phyloP scores from a whole-genome alignment of 2,888 invertebrate species.

The Anthophora plumipes region DNA sequence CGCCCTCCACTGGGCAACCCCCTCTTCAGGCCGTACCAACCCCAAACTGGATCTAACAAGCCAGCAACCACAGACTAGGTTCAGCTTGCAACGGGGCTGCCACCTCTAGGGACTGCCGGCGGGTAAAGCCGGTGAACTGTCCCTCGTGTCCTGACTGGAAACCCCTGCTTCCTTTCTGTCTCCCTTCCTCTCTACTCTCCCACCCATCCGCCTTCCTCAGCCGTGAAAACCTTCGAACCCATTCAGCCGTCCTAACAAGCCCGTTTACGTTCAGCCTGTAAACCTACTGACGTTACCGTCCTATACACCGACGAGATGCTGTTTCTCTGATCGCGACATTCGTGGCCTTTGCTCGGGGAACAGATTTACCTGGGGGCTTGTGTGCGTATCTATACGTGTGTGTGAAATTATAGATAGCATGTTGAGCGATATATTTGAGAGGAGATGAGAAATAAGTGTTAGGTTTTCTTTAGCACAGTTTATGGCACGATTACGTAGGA shows the following conservation, averaged over 20 bases:
- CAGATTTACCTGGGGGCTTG: neutral
- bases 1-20: conserved; percentile 61
- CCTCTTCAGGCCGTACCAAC: conserved; percentile 63
- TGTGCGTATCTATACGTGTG: neutral
- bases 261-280: conserved; percentile 68
- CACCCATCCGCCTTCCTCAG: conserved; percentile 22
- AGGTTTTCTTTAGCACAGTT: no score
- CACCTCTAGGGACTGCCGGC: conserved; percentile 73
- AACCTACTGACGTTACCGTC: conserved; percentile 52
- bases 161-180: conserved; percentile 43
- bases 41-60: conserved; percentile 80
- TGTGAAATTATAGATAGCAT: neutral
- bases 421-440: no score
- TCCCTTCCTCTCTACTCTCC: neutral
- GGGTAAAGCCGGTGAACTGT: conserved; percentile 69
- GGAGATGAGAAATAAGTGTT: no score
- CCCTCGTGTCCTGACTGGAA: conserved; percentile 69
- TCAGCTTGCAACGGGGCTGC: conserved; percentile 74
- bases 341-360: neutral
- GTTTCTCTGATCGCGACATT: conserved; percentile 41
- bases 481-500: no score
- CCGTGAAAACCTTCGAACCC: conserved; percentile 70
- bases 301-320: conserved; percentile 29
- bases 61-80: conserved; percentile 79
- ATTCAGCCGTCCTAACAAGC: conserved; percentile 71